Conservation (phyloP, 2,113 vertebrate species). For the Ariopsis seemanni region DNA sequence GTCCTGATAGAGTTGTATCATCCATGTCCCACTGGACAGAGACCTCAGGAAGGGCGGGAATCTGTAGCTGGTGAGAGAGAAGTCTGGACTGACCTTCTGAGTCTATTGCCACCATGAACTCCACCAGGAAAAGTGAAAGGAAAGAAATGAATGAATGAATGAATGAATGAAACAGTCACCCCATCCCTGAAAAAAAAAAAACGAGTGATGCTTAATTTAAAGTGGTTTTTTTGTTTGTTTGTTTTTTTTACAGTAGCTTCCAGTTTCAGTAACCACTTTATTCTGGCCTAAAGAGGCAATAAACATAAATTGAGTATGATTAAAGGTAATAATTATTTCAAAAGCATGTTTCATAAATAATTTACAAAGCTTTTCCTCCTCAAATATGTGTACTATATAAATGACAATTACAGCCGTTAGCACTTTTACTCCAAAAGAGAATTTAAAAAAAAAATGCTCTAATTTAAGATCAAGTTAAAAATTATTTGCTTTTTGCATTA, state of each 20-base stretch:
- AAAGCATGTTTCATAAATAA: not conserved
- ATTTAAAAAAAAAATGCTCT: too few relatives aligned
- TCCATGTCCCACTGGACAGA: not conserved
- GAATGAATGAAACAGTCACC: too few relatives aligned
- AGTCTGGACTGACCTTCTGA: not conserved
- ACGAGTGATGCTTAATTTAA: not conserved
- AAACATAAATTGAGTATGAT: not conserved
- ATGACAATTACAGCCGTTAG: not conserved
- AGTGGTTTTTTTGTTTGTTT: too few relatives aligned
- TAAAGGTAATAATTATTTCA: not conserved
- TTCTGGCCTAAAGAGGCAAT: too few relatives aligned
- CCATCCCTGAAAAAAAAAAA: not conserved
- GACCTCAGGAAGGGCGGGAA: not conserved
- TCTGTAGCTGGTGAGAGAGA: not conserved
- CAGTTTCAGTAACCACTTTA: too few relatives aligned
- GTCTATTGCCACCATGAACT: too few relatives aligned
- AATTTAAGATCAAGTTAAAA: too few relatives aligned
- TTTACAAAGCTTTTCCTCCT: not conserved
- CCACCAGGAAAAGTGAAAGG: too few relatives aligned
- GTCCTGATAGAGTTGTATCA: not conserved
- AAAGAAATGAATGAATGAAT: not conserved
- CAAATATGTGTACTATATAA: not conserved
- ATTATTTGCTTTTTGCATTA: too few relatives aligned
- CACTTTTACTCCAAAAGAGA: not conserved
- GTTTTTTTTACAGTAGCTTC: not conserved